Base-by-base conservation (phyloP, 37 sponge, comb jelly and placozoan genomes). In the Cliona cf. orientalis region DNA sequence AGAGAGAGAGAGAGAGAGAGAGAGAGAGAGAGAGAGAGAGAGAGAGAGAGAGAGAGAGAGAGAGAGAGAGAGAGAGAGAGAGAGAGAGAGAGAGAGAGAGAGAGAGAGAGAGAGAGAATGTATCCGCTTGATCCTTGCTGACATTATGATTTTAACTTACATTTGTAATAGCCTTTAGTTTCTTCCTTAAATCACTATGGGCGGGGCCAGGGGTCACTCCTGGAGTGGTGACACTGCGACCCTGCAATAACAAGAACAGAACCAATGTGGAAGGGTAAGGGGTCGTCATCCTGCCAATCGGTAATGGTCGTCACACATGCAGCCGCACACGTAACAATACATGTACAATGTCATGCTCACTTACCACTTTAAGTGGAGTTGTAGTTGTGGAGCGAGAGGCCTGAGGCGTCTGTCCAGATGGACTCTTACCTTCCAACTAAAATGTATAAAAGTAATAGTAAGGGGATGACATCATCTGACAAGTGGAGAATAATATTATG, bases 1-100 rank as follows among this genome's bases (percentile, higher is more conserved):
- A 68, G 69, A 68, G 69, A 68, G 69, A 68, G 69, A 68, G 69
- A 68, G 69, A 68, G 69, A 36, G 69, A 68, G 69, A 36, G 69
- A 68, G 69, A 68, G 39, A 68, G 39, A 38, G n/a, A n/a, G n/a
- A 66, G 68, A 32, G 35, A 69, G 58, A 55, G 81, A 70, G 81
- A 56, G 71, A 55, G 72, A 69, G 81, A 40, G 41, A 46, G 61
- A 70, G 61, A 69, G 58, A 37, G 79, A 40, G 79, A 26, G 69
- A 67, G 69, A 26, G 69, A 80, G 80, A 45, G 80, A 60, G 69
- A 29, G 69, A 49, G 69, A 46, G 68, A 53, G 68, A 58, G 80
- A 66, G 57, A 44, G 61, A 70, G 61, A 69, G 58, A 37, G 79
- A 40, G 79, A 26, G 69, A 67, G 69, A 26, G 69, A 80, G 80